Evolutionary conservation across 1,140 invertebrate species (phyloP).

Genomic region (Acyrthosiphon pisum): DNA sequence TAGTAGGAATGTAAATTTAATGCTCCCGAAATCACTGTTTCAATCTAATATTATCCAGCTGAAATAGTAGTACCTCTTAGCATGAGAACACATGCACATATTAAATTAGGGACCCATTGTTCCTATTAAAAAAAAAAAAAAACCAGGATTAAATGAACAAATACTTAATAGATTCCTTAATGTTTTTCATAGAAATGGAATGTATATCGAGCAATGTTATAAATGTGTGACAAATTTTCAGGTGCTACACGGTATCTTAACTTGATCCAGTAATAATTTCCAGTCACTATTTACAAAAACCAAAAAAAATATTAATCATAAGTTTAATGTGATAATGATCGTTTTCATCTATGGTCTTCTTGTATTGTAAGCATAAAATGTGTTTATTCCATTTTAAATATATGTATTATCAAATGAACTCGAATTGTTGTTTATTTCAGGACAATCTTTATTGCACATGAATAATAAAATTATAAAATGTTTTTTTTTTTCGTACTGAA

Average conservation of each 20-base stretch:
- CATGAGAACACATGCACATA: background rate
- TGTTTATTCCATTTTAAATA: background rate
- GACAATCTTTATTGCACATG: slow-evolving; percentile 17
- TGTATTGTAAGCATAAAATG: background rate
- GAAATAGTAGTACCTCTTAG: background rate
- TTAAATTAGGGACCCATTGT: background rate
- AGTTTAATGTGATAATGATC: slow-evolving; percentile 22
- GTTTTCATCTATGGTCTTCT: background rate
- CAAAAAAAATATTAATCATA: background rate
- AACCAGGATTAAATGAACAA: slow-evolving; percentile 14
- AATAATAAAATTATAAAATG: background rate
- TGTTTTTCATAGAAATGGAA: background rate
- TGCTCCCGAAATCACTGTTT: background rate
- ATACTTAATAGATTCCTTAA: background rate
- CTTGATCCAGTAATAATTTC: background rate
- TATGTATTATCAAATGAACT: background rate
- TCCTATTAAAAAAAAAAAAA: slow-evolving; percentile 30
- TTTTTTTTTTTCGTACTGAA: background rate
- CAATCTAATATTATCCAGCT: background rate
- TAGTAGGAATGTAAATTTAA: background rate
- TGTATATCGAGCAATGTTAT: background rate
- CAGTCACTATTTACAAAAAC: slow-evolving; percentile 18
- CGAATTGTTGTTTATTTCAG: slow-evolving; percentile 32
- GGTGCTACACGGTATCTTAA: slow-evolving; percentile 42
- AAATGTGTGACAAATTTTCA: slow-evolving; percentile 1